phyloP scores from a whole-genome alignment of 2,797 vertebrate genomes.

The Etheostoma nigrum region DNA sequence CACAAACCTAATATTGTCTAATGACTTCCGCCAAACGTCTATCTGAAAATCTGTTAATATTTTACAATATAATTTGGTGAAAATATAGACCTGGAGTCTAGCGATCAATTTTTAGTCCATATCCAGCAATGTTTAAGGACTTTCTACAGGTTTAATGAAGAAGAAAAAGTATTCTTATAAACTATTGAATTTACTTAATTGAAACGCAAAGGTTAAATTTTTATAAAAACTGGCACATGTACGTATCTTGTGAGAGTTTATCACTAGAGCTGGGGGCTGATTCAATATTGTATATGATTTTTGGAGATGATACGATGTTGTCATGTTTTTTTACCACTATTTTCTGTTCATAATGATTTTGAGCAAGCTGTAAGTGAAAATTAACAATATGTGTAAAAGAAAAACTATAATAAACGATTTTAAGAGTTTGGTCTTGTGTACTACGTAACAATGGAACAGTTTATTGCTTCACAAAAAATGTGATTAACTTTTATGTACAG shows the following conservation, averaged over 20 bases:
- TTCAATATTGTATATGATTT: background rate
- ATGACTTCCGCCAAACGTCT: background rate
- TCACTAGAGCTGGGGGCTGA: background rate
- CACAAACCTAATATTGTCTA: background rate
- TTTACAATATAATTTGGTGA: background rate
- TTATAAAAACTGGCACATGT: background rate
- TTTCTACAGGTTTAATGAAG: background rate
- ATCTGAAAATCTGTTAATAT: background rate
- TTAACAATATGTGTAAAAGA: background rate
- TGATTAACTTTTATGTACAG: background rate
- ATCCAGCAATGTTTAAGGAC: background rate
- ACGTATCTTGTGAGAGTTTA: background rate
- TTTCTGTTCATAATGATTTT: background rate
- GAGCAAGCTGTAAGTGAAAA: background rate
- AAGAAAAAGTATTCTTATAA: background rate
- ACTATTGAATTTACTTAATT: background rate
- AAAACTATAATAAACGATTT: background rate
- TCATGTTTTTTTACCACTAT: background rate
- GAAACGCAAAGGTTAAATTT: background rate
- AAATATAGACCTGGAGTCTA: background rate
- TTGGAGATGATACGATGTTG: background rate
- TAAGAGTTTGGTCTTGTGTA: background rate
- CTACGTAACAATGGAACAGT: background rate
- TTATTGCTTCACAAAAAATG: background rate
- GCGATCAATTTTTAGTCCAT: background rate